phyloP scores from a whole-genome alignment of 1,140 invertebrate species.

The Teleogryllus occipitalis region DNA sequence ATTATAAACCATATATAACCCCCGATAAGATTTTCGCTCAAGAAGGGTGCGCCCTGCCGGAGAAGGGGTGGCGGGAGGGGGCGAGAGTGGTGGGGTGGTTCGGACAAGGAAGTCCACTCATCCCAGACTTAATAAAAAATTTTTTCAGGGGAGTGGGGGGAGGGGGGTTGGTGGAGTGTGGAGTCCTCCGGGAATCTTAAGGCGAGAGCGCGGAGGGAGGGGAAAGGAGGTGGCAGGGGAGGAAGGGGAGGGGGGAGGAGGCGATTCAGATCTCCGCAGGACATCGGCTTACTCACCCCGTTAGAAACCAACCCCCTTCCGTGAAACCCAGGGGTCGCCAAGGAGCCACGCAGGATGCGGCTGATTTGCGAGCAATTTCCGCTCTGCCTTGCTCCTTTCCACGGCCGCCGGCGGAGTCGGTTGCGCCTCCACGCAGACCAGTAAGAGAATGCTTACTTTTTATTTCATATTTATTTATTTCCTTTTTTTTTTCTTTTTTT shows the following conservation, averaged over 20 bases:
- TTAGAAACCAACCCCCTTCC: background rate
- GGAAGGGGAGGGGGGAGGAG: background rate
- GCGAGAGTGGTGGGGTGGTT: background rate
- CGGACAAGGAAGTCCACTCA: background rate
- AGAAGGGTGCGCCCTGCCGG: background rate
- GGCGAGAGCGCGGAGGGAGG: background rate
- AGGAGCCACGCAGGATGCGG: background rate
- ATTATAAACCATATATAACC: constrained; percentile 6
- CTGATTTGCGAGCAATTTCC: too few species aligned
- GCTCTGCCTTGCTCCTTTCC: too few species aligned
- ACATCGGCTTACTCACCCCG: background rate
- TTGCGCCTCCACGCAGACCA: too few species aligned
- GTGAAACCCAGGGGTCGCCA: background rate
- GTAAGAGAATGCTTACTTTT: too few species aligned
- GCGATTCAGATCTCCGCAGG: background rate
- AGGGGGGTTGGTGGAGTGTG: too few species aligned
- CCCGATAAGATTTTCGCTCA: background rate
- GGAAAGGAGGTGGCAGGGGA: background rate
- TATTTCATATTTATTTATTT: too few species aligned
- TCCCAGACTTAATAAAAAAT: background rate
- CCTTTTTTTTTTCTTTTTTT: too few species aligned
- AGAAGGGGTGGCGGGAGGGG: background rate
- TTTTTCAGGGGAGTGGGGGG: background rate
- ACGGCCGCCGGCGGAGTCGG: too few species aligned
- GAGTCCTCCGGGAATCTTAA: background rate